Conservation (phyloP, 2,888 invertebrate species). For the Buathra laborator region DNA sequence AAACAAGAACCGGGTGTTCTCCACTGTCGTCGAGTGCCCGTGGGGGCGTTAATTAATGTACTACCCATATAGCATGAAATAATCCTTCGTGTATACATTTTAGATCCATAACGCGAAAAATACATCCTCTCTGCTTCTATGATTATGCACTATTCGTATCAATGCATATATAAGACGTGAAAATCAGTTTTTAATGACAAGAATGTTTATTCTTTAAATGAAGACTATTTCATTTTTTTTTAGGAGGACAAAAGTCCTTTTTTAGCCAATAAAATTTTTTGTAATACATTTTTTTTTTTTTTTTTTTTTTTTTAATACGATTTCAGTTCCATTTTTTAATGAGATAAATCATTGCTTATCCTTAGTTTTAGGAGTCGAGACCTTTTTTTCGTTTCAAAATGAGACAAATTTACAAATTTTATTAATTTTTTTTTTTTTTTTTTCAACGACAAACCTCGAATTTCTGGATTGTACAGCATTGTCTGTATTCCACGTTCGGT, state of each 20-base stretch:
- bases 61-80: constrained; percentile 58
- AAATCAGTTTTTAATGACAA: neutral
- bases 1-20: constrained; percentile 35
- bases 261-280: too few relatives aligned
- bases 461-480: neutral
- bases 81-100: neutral
- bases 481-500: neutral
- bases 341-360: neutral
- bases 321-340: neutral
- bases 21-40: constrained; percentile 64
- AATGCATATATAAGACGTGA: neutral
- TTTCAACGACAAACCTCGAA: neutral
- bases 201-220: neutral
- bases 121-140: neutral
- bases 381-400: neutral
- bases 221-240: too few relatives aligned
- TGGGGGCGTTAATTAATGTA: constrained; percentile 82
- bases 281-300: too few relatives aligned
- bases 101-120: neutral
- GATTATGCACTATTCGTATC: neutral
- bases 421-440: neutral
- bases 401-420: too few relatives aligned
- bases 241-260: too few relatives aligned
- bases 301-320: too few relatives aligned
- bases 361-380: neutral